Base-by-base conservation (phyloP, 2,113 vertebrate genomes). In the Nymphicus hollandicus region DNA sequence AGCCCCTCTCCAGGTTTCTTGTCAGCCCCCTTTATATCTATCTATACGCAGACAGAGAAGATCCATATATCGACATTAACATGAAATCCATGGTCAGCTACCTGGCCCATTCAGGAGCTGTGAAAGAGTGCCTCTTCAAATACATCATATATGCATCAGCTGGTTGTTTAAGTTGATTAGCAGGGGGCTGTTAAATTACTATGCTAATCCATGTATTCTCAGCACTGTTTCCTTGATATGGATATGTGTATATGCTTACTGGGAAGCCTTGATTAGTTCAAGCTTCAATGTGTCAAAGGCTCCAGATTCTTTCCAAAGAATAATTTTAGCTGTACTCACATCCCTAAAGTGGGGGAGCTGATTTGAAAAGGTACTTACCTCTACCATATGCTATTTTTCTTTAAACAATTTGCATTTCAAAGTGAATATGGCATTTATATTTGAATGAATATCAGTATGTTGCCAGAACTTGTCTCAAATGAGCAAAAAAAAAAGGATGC, bases 341-440 rank as follows among this genome's bases (percentile, higher is more conserved):
- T 82, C 97, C 96, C 96, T 91, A 96, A 98, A 97, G 97, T 96
- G 96, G 92, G 80, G 65, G 94, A 96, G 97, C 96, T 97, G 97
- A 98, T 98, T 97, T 97, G 97, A 97, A 98, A 98, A 98, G 97
- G 97, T 98, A 97, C 97, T 98, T 97, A 97, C 97, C 96, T 98
- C 97, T 86, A 96, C 97, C 98, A 98, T 98, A 98, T 98, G 98
- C 98, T 98, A 97, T 97, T 98, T 98, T 98, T 97, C 97, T 98
- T 98, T 97, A 97, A 97, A 98, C 96, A 97, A 98, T 98, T 98
- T 98, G 97, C 98, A 98, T 98, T 98, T 98, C 98, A 98, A 98
- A 98, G 97, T 53, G 88, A 96, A 88, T 69, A 81, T 81, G 94
- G 97, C 97, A 95, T 97, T 98, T 97, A 92, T 97, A 97, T 96